Evolutionary conservation across 2,888 invertebrate genomes (phyloP).

Genomic region (Leptinotarsa haldemani): DNA sequence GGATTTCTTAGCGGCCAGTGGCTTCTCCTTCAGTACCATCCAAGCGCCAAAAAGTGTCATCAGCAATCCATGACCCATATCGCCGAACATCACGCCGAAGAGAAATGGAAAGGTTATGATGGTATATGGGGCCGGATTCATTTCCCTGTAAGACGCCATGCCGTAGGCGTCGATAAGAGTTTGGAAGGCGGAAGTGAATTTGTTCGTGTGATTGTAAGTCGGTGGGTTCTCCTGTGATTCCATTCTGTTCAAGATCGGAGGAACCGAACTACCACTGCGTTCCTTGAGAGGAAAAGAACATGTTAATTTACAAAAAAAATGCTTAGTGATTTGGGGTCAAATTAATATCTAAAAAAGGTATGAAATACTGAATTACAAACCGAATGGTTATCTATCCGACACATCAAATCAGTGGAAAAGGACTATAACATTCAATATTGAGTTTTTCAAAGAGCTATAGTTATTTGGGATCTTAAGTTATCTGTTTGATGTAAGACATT

Average conservation of each 20-base stretch:
- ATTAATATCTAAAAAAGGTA: too few species aligned
- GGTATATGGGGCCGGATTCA: slow-evolving; percentile 97
- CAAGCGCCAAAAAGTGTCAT: slow-evolving; percentile 93
- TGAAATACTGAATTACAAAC: too few species aligned
- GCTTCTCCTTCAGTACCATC: slow-evolving; percentile 96
- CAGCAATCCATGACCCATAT: slow-evolving; percentile 90
- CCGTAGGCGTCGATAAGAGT: slow-evolving; percentile 96
- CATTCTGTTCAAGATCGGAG: slow-evolving; percentile 96
- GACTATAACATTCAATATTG: too few species aligned
- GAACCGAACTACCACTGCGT: slow-evolving; percentile 92
- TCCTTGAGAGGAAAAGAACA: slow-evolving; percentile 71
- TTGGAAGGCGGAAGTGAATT: slow-evolving; percentile 96
- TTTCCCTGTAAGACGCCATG: slow-evolving; percentile 94
- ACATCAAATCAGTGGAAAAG: too few species aligned
- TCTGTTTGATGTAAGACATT: too few species aligned
- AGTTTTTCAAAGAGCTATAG: too few species aligned
- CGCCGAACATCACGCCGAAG: slow-evolving; percentile 99
- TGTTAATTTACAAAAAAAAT: slow-evolving; percentile 20
- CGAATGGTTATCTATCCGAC: too few species aligned
- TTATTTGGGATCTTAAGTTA: too few species aligned
- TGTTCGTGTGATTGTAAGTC: slow-evolving; percentile 95
- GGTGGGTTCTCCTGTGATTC: slow-evolving; percentile 90
- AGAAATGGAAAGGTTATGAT: slow-evolving; percentile 98
- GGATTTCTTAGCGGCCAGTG: slow-evolving; percentile 86
- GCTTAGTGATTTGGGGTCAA: too few species aligned